These are phyloP conservation scores for Hippocampus mohnikei DNA, from an alignment of 2,113 vertebrate genomes.

Conservation along the genomic window DNA sequence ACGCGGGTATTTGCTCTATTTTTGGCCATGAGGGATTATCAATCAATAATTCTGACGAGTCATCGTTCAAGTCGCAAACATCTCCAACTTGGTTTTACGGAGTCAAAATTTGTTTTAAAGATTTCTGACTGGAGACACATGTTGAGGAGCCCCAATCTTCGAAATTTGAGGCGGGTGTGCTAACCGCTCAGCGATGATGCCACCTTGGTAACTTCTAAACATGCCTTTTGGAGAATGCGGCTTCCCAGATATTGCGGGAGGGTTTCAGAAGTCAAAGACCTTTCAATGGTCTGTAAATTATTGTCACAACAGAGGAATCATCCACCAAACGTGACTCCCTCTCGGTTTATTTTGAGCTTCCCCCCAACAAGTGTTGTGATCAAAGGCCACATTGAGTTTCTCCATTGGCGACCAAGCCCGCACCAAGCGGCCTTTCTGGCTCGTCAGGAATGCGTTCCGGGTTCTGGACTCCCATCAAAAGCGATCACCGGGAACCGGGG, in stretches of 20 bases:
- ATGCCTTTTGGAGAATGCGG: too few species aligned
- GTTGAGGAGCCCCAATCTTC: not conserved
- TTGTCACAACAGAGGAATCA: not conserved
- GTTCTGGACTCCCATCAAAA: slow-evolving; percentile 47
- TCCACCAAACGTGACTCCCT: slow-evolving; percentile 16
- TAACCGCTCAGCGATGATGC: not conserved
- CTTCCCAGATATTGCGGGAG: too few species aligned
- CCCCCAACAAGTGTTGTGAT: slow-evolving; percentile 47
- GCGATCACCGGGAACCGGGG: slow-evolving; percentile 41
- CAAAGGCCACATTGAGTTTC: slow-evolving; percentile 51
- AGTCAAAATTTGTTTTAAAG: not conserved
- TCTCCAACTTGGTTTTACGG: not conserved
- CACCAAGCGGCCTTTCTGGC: slow-evolving; percentile 44
- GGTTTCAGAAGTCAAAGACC: not conserved
- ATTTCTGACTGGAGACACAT: not conserved
- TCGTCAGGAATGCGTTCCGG: slow-evolving; percentile 52
- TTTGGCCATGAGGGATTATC: too few species aligned
- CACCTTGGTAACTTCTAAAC: too few species aligned
- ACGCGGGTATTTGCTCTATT: too few species aligned
- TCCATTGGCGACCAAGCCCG: slow-evolving; percentile 39
- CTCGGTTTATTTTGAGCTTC: slow-evolving; percentile 40
- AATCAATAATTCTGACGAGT: not conserved
- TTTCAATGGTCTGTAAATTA: not conserved
- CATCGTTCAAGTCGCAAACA: not conserved
- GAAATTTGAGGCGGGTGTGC: not conserved